A percentile compares a stretch with the other conserved stretches of the same genome.
Conservation (phyloP, 2,888 invertebrate species). For the Colletes collaris region DNA sequence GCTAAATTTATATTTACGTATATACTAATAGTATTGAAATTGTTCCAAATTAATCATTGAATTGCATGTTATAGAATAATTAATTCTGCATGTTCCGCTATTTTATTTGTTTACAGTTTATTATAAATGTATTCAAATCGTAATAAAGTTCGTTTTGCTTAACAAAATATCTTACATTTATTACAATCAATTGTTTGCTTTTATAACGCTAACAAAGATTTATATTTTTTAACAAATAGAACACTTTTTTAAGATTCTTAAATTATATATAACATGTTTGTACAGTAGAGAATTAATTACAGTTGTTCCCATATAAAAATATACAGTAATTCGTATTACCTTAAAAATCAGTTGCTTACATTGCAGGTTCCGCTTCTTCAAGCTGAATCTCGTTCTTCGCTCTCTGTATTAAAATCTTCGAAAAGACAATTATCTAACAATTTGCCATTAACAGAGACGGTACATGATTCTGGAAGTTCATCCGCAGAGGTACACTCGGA, state of each 20-base stretch:
- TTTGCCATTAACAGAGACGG: slow-evolving; percentile 82
- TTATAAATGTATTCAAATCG: slow-evolving; percentile 14
- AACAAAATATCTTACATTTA: too few species aligned
- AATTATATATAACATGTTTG: too few species aligned
- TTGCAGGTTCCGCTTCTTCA: slow-evolving; percentile 83
- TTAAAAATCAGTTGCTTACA: not conserved
- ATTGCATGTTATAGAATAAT: too few species aligned
- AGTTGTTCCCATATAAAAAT: not conserved
- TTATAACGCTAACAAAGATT: too few species aligned
- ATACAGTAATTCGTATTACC: not conserved
- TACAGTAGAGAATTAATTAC: not conserved
- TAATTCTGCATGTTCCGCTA: too few species aligned
- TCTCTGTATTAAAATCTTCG: slow-evolving; percentile 83
- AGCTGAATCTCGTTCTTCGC: slow-evolving; percentile 84
- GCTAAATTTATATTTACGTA: not conserved
- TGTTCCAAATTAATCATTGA: too few species aligned
- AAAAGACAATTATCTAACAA: slow-evolving; percentile 84
- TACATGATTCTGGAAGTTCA: slow-evolving; percentile 83
- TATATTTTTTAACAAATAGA: too few species aligned
- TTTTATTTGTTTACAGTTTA: slow-evolving; percentile 1
- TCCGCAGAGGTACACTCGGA: slow-evolving; percentile 84
- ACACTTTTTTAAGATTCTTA: too few species aligned
- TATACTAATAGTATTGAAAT: slow-evolving; percentile 30
- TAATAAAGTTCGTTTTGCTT: too few species aligned
- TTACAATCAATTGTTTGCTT: too few species aligned